Conservation (phyloP, 2,113 vertebrate genomes). For the Thamnaconus septentrionalis region DNA sequence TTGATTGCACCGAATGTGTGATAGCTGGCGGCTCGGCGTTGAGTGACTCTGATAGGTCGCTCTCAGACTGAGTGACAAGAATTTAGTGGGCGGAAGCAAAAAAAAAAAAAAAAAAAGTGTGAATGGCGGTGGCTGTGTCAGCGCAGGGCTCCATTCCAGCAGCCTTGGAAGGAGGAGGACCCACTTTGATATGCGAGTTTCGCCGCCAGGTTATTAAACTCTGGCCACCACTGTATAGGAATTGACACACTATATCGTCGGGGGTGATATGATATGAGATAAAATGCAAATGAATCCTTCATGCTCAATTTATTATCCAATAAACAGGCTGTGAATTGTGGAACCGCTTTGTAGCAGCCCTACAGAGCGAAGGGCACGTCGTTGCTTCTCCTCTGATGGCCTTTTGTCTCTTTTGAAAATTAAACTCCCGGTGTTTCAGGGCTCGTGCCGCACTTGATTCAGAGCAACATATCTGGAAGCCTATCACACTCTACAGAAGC, state of each 20-base stretch:
- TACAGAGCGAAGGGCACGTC: slow-evolving; percentile 32
- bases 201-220: slow-evolving; percentile 50
- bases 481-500: slow-evolving; percentile 18
- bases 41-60: slow-evolving; percentile 49
- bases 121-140: slow-evolving; percentile 41
- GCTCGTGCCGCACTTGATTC: slow-evolving; percentile 3
- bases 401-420: slow-evolving; percentile 37
- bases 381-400: slow-evolving; percentile 21
- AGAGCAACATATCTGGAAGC: slow-evolving; percentile 19
- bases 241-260: slow-evolving; percentile 47
- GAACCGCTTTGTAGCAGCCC: slow-evolving; percentile 46
- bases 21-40: slow-evolving; percentile 43
- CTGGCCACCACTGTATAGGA: slow-evolving; percentile 39
- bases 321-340: slow-evolving; percentile 60
- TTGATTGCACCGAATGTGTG: slow-evolving; percentile 53
- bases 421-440: slow-evolving; percentile 10
- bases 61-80: slow-evolving; percentile 55
- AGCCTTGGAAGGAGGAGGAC: slow-evolving; percentile 57
- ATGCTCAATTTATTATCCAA: slow-evolving; percentile 68
- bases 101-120: slow-evolving; percentile 5
- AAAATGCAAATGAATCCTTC: slow-evolving; percentile 64
- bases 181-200: slow-evolving; percentile 42
- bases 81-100: slow-evolving; percentile 45
- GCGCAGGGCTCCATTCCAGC: slow-evolving; percentile 35
- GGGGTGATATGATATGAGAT: slow-evolving; percentile 41